Evolutionary conservation across 2,797 vertebrate species (phyloP).

Genomic region (Cyprinella venusta): DNA sequence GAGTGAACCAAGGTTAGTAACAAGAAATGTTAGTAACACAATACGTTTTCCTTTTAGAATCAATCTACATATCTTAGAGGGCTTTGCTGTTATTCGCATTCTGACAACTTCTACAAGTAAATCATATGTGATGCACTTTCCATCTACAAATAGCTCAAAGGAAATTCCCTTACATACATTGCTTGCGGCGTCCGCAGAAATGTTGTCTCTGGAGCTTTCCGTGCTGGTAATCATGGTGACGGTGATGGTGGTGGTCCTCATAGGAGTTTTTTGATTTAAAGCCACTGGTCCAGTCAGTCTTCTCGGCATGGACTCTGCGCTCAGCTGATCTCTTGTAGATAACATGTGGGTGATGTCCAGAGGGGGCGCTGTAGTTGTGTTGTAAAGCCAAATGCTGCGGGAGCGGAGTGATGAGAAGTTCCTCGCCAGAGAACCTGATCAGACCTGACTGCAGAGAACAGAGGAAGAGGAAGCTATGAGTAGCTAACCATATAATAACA

Average conservation of each 20-base stretch:
- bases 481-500: background rate
- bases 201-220: constrained; percentile 86
- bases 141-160: constrained; percentile 51
- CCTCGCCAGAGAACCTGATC: constrained; percentile 85
- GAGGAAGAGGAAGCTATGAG: background rate
- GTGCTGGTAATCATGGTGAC: constrained; percentile 72
- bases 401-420: constrained; percentile 92
- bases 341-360: constrained; percentile 91
- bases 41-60: background rate
- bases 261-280: constrained; percentile 46
- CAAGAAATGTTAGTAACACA: no score
- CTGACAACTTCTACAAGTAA: background rate
- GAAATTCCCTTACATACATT: constrained; percentile 99
- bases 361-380: constrained; percentile 87
- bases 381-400: constrained; percentile 85
- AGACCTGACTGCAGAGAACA: constrained; percentile 85
- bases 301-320: constrained; percentile 73
- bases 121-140: constrained; percentile 18
- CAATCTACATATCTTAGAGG: constrained; percentile 1
- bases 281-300: constrained; percentile 48
- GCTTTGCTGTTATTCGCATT: background rate
- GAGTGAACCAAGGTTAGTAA: no score
- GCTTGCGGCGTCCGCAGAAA: constrained; percentile 98
- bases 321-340: constrained; percentile 92
- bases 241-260: constrained; percentile 53